A percentile compares a stretch with the other conserved stretches of the same genome.
These are phyloP conservation scores for Ctenicera cuprea DNA, from an alignment of 2,888 invertebrate species.

Conservation along the genomic window DNA sequence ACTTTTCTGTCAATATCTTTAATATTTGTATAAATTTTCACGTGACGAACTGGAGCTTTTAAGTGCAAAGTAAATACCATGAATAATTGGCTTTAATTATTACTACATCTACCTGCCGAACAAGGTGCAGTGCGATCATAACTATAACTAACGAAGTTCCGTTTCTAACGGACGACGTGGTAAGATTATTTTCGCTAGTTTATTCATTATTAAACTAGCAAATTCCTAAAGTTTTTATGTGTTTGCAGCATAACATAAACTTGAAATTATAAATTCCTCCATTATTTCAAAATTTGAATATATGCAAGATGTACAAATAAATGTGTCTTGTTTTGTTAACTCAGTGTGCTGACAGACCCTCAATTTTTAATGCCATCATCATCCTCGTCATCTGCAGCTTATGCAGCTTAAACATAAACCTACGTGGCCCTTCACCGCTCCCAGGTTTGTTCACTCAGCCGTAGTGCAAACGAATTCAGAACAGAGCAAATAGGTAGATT, in stretches of 20 bases:
- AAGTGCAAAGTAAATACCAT: slow-evolving; percentile 38
- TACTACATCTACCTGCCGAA: slow-evolving; percentile 24
- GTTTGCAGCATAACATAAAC: neutral
- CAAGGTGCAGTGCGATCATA: slow-evolving; percentile 29
- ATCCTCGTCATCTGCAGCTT: slow-evolving; percentile 17
- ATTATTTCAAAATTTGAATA: neutral
- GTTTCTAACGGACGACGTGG: neutral
- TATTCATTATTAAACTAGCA: neutral
- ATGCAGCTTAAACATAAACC: slow-evolving; percentile 35
- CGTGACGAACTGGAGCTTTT: slow-evolving; percentile 35
- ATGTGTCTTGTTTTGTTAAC: slow-evolving; percentile 18
- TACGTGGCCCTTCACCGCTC: slow-evolving; percentile 36
- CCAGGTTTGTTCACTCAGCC: slow-evolving; percentile 37
- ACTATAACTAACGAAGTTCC: slow-evolving; percentile 32
- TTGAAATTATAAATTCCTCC: neutral
- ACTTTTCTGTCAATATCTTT: too few relatives aligned
- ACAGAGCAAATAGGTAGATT: slow-evolving; percentile 36
- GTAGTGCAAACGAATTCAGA: slow-evolving; percentile 36
- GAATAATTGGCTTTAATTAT: slow-evolving; percentile 36
- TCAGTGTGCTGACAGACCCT: slow-evolving; percentile 10
- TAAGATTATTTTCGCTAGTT: neutral
- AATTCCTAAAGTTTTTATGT: neutral
- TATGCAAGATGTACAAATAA: neutral
- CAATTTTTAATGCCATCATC: slow-evolving; percentile 33
- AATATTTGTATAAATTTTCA: slow-evolving; percentile 22